phyloP scores from a whole-genome alignment of 2,888 invertebrate genomes.

The Apodemia duryi region DNA sequence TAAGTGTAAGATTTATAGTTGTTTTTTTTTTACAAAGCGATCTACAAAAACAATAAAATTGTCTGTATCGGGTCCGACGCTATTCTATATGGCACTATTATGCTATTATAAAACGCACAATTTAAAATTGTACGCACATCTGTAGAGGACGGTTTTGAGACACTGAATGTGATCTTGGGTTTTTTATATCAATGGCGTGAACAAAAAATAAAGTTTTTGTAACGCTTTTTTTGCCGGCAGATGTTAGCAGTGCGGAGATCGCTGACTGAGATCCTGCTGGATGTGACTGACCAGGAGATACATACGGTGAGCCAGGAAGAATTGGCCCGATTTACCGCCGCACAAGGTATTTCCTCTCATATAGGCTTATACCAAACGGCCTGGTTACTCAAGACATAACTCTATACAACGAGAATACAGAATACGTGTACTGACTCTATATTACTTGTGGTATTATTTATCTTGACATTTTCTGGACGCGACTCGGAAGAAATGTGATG shows the following conservation, averaged over 20 bases:
- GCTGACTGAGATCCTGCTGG: slow-evolving; percentile 95
- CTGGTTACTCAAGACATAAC: slow-evolving; percentile 50
- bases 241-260: slow-evolving; percentile 93
- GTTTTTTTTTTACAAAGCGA: too few species aligned
- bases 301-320: slow-evolving; percentile 91
- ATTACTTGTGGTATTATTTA: slow-evolving; percentile 48
- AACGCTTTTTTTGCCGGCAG: slow-evolving; percentile 55
- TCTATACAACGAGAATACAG: slow-evolving; percentile 44
- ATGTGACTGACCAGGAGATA: slow-evolving; percentile 96
- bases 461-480: slow-evolving; percentile 27
- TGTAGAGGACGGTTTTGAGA: too few species aligned
- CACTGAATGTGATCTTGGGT: too few species aligned
- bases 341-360: slow-evolving; percentile 87
- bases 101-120: too few species aligned
- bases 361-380: slow-evolving; percentile 54
- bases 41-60: too few species aligned
- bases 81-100: too few species aligned
- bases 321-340: slow-evolving; percentile 87
- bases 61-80: too few species aligned
- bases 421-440: slow-evolving; percentile 50
- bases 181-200: too few species aligned
- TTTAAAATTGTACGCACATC: too few species aligned
- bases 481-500: slow-evolving; percentile 45
- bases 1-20: too few species aligned
- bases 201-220: too few species aligned